A percentile compares a stretch with the other conserved stretches of the same genome.
Evolutionary conservation across 2,113 vertebrate species (phyloP).

Genomic region (Beaufortia kweichowensis): DNA sequence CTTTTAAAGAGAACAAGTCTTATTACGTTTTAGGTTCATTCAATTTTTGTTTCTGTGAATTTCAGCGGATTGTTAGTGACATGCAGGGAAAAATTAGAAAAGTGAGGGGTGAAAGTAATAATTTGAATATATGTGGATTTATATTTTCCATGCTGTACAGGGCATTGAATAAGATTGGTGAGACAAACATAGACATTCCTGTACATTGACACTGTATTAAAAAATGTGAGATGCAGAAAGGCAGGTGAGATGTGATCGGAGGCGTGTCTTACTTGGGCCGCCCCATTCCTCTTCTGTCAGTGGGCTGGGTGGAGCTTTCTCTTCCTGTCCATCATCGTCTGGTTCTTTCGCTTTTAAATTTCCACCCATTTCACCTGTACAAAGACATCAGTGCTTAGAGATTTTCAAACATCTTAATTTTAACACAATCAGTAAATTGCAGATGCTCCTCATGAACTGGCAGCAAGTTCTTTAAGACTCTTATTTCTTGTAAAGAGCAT

Average conservation of each 20-base stretch:
- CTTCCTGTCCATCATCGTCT: slow-evolving; percentile 72
- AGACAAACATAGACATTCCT: too few species aligned
- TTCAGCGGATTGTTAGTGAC: not conserved
- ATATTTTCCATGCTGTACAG: too few species aligned
- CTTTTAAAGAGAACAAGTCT: slow-evolving; percentile 20
- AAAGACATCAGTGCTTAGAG: slow-evolving; percentile 25
- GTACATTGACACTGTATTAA: not conserved
- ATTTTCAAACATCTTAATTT: not conserved
- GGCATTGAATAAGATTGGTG: too few species aligned
- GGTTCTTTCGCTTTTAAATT: slow-evolving; percentile 71
- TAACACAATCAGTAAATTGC: not conserved
- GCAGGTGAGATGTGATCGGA: not conserved
- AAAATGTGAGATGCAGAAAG: not conserved
- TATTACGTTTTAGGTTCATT: slow-evolving; percentile 21
- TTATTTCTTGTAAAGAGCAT: slow-evolving; percentile 20
- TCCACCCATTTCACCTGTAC: slow-evolving; percentile 74
- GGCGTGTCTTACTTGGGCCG: slow-evolving; percentile 80
- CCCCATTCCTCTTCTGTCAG: slow-evolving; percentile 79
- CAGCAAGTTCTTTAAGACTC: slow-evolving; percentile 3
- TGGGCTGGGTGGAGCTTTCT: slow-evolving; percentile 68
- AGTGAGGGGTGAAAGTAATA: too few species aligned
- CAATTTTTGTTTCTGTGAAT: not conserved
- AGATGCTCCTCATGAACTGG: not conserved
- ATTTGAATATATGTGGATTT: too few species aligned
- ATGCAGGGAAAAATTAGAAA: not conserved